Conservation (phyloP, 2,797 vertebrate species). For the Hafferia zeledoni region DNA sequence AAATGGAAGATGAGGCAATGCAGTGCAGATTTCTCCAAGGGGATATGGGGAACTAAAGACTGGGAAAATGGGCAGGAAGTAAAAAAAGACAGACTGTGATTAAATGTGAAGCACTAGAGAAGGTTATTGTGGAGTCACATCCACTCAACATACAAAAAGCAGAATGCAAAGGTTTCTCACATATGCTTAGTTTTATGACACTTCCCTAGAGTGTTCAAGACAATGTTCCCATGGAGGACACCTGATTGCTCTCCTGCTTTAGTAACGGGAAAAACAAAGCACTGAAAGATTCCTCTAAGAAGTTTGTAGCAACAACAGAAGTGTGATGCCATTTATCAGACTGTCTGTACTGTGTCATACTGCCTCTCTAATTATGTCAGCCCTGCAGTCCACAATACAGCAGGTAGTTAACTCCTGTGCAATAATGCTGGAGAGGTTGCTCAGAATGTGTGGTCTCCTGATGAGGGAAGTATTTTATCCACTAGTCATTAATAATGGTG, state of each 20-base stretch:
- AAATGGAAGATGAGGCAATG: neutral
- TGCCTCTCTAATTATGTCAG: neutral
- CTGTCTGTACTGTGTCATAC: neutral
- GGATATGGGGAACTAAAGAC: neutral
- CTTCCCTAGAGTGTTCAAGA: neutral
- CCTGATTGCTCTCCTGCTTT: accelerated
- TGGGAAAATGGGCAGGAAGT: neutral
- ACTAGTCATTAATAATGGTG: neutral
- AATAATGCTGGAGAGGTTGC: neutral
- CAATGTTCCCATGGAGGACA: neutral
- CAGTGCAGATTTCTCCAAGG: neutral
- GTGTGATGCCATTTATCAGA: neutral
- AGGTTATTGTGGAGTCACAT: neutral
- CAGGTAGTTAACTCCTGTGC: neutral
- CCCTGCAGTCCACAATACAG: neutral
- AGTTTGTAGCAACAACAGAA: neutral
- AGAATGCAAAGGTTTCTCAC: neutral
- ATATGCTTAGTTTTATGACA: neutral
- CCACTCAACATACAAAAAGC: neutral
- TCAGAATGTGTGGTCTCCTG: neutral
- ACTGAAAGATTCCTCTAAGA: neutral
- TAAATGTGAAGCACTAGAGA: neutral
- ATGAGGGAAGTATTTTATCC: neutral
- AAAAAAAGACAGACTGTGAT: neutral
- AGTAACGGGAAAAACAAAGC: neutral